phyloP scores from a whole-genome alignment of 2,113 vertebrate species.

The Merops nubicus region DNA sequence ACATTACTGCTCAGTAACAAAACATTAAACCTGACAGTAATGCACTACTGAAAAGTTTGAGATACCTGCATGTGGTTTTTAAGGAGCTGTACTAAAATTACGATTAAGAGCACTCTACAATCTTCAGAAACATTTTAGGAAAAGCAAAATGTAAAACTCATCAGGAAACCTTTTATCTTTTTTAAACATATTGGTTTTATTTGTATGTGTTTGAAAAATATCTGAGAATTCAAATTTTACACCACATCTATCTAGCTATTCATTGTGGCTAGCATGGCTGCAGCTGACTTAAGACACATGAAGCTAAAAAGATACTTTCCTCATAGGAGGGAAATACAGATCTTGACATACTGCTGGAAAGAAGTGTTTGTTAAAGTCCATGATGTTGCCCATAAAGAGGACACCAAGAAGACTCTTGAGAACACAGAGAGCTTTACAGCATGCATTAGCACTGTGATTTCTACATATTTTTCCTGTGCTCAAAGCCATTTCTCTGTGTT shows the following conservation, averaged over 20 bases:
- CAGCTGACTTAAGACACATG: not conserved
- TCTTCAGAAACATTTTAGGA: slow-evolving; percentile 10
- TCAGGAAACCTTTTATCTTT: slow-evolving; percentile 16
- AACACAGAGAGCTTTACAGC: not conserved
- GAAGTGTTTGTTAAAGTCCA: not conserved
- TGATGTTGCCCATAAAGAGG: not conserved
- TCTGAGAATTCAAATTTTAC: not conserved
- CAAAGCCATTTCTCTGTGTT: not conserved
- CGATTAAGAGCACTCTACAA: slow-evolving; percentile 17
- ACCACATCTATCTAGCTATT: not conserved
- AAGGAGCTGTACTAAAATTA: slow-evolving; percentile 27
- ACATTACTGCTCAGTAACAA: slow-evolving; percentile 12
- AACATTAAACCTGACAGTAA: slow-evolving; percentile 13
- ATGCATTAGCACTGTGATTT: not conserved
- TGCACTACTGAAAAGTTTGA: slow-evolving; percentile 36
- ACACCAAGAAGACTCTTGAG: not conserved
- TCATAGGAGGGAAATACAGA: not conserved
- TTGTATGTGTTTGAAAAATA: not conserved
- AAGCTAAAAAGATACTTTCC: not conserved
- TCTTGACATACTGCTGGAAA: not conserved
- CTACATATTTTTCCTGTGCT: not conserved
- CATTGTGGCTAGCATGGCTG: not conserved
- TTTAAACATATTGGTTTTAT: not conserved
- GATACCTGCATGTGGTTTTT: slow-evolving; percentile 14
- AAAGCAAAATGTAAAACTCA: not conserved